Conservation (phyloP, 2,888 invertebrate species). For the Choreutis nemorana region DNA sequence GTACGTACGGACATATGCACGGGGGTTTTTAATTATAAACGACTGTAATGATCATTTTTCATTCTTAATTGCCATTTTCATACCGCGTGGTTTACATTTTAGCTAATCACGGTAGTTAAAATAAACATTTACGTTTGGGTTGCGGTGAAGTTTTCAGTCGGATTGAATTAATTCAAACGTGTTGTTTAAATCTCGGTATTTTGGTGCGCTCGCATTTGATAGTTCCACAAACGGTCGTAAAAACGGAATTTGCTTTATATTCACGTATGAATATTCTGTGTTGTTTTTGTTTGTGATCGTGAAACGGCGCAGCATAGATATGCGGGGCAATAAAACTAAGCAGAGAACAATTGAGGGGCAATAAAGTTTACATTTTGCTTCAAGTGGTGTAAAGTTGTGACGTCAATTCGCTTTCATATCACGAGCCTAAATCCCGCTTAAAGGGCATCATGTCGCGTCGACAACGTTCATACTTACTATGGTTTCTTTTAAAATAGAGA, state of each 20-base stretch:
- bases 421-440: slow-evolving; percentile 45
- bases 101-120: slow-evolving; percentile 51
- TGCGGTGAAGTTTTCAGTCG: slow-evolving; percentile 15
- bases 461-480: slow-evolving; percentile 13
- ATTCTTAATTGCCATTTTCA: slow-evolving; percentile 57
- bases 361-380: slow-evolving; percentile 39
- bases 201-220: slow-evolving; percentile 8
- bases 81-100: slow-evolving; percentile 33
- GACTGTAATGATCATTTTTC: slow-evolving; percentile 59
- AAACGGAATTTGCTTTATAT: slow-evolving; percentile 29
- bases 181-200: not conserved
- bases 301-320: too few relatives aligned
- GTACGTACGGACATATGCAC: slow-evolving; percentile 34
- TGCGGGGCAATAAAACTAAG: slow-evolving; percentile 61
- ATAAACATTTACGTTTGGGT: slow-evolving; percentile 24
- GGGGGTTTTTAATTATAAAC: slow-evolving; percentile 59
- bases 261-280: slow-evolving; percentile 47
- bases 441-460: slow-evolving; percentile 18
- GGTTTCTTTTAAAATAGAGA: too few relatives aligned
- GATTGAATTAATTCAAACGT: not conserved
- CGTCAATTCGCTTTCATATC: slow-evolving; percentile 57
- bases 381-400: slow-evolving; percentile 26
- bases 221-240: slow-evolving; percentile 35
- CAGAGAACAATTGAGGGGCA: slow-evolving; percentile 47
- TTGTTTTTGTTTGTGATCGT: too few relatives aligned